Evolutionary conservation across 23 tunicate species (phyloP), one percentile per base, ranked within the genome.

Genomic region (Pegea sp.): DNA sequence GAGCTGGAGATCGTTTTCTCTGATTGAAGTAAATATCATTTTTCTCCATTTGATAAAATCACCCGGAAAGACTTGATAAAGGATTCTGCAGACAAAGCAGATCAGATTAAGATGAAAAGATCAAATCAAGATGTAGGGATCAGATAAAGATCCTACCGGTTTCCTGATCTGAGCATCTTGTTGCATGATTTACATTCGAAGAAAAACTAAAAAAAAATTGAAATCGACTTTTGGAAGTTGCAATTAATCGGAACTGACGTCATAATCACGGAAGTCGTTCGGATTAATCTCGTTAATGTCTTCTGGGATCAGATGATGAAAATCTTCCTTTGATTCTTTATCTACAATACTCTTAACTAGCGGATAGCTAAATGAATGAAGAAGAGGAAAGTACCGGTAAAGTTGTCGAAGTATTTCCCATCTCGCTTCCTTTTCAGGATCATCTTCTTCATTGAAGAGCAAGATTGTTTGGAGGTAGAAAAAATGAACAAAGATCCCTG

Each of bases 61-160:
- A 61, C 95, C 95, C 19, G 95, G 95, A 53, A 84, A 84, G 20
- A 74, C 71, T 84, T 84, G 95, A 62, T 84, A 84, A 19, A 84
- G 72, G 52, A 84, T 73, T 22, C 92, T 78, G 56, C 23, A 54
- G 26, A 38, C 3, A 38, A 38, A 11, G 46, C 16, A 38, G 16
- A 38, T 38, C 46, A 38, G 46, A 16, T 38, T 38, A 8, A 11
- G 13, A 38, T 38, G 16, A 38, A 38, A 38, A 11, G 46, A 38
- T 38, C 27, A 0, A 44, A 26, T 44, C 0, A 0, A 29, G 1
- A 16, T 27, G 18, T n/a, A 26, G 8, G 16, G 43, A 13, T n/a
- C 1, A 26, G 27, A 1, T 24, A 26, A 56, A 26, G n/a, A 26
- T 63, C 90, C 69, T 63, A 77, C 75, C 42, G 66, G 29, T 75